phyloP scores from a whole-genome alignment of 2,113 vertebrate species.

The Dendrocopos noguchii region DNA sequence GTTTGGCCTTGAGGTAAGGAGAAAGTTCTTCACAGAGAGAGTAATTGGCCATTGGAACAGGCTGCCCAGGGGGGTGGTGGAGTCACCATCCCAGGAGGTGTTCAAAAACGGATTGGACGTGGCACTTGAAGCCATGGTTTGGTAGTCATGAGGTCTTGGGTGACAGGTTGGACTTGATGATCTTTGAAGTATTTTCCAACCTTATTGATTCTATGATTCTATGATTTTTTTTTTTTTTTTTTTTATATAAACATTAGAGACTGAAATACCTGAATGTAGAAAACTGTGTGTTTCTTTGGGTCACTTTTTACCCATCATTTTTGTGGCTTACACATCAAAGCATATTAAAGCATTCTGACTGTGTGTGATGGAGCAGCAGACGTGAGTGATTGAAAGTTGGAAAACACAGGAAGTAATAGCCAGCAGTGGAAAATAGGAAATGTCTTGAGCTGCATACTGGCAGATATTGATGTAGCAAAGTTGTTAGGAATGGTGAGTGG shows the following conservation, averaged over 20 bases:
- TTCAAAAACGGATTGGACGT: too few species aligned
- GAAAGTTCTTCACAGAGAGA: too few species aligned
- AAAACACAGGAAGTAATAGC: neutral
- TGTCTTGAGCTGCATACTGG: neutral
- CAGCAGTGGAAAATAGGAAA: rapidly evolving
- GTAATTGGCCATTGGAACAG: too few species aligned
- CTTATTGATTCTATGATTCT: too few species aligned
- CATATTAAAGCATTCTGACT: neutral
- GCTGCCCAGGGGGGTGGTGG: too few species aligned
- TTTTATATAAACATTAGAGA: neutral
- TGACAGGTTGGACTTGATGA: too few species aligned
- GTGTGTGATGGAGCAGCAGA: neutral
- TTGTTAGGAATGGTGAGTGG: neutral
- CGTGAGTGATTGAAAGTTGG: neutral
- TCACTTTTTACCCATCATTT: rapidly evolving
- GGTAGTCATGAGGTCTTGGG: too few species aligned
- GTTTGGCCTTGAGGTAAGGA: too few species aligned
- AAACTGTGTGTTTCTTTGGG: neutral
- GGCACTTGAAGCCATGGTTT: too few species aligned
- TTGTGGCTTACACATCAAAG: neutral
- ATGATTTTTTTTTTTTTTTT: neutral
- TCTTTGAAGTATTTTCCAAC: too few species aligned
- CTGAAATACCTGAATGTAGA: rapidly evolving
- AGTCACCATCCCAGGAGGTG: too few species aligned
- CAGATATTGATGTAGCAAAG: neutral